These are phyloP conservation scores for Phylloscopus collybita DNA, from an alignment of 2,797 vertebrate genomes.

Conservation along the genomic window DNA sequence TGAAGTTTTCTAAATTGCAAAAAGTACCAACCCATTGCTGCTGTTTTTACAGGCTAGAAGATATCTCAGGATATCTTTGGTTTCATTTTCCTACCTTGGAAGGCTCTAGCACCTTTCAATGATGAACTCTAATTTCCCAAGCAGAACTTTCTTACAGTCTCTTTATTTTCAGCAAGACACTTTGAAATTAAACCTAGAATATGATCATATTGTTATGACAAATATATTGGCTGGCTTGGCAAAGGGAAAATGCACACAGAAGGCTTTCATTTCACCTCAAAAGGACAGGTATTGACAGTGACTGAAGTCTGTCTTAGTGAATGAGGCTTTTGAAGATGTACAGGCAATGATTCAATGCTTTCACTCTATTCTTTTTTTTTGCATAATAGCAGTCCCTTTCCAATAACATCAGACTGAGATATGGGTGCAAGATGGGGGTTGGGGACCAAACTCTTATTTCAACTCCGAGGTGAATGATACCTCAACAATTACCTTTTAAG, in stretches of 20 bases:
- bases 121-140: background rate
- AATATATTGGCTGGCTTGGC: background rate
- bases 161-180: background rate
- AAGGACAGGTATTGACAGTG: background rate
- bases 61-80: background rate
- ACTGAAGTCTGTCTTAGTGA: background rate
- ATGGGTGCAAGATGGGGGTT: rapidly evolving
- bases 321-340: background rate
- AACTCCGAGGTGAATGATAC: background rate
- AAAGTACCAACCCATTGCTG: background rate
- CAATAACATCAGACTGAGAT: background rate
- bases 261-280: background rate
- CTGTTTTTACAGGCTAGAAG: background rate
- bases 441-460: background rate
- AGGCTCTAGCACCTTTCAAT: background rate
- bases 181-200: background rate
- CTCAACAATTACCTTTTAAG: background rate
- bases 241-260: background rate
- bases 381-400: background rate
- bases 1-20: background rate
- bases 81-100: background rate
- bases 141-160: background rate
- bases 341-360: background rate
- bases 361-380: background rate
- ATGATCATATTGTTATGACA: background rate